Evolutionary conservation across 2,113 vertebrate species (phyloP), one percentile per base, ranked within the genome.

Genomic region (Centropus unirufus): DNA sequence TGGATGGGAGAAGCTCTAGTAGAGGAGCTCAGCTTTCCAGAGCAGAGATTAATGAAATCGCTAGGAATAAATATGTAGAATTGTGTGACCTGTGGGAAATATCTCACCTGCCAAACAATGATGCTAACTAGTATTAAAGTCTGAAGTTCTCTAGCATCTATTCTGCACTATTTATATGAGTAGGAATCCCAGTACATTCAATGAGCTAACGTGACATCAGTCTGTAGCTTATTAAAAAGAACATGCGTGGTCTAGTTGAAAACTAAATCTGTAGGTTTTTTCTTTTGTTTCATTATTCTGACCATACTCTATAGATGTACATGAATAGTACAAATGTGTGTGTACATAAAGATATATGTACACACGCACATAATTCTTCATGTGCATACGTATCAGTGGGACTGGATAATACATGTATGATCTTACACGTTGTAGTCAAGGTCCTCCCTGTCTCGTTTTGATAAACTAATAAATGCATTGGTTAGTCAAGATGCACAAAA

Each of bases 41-140:
- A 80, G 70, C 7, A 82, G 83, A 96, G 74, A 96, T 90, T 92
- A 93, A 63, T 92, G 26, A 63, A 93, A 91, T 96, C 83, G 80
- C 51, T 70, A 86, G 46, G 55, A 96, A 84, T 92, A 93, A 96
- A 90, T 78, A 92, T 42, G 64, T 86, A 59, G 81, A 79, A 52
- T 61, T 94, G 66, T 82, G 80, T 83, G 47, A 93, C 74, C 26
- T 57, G 19, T 90, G 85, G 81, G 91, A 95, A 73, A 61, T 68
- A 80, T 3, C 77, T 91, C 26, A 89, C 69, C 51, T 92, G 89
- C 72, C 83, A 93, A 90, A 82, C 81, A 73, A 87, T 82, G 73
- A 82, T 0, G 0, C 44, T 95, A 81, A 78, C 76, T 67, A 34
- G 36, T 84, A 61, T 63, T 75, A 87, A 94, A 82, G 47, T 87